Evolutionary conservation across 2,888 invertebrate species (phyloP), one percentile per base, ranked within the genome.

Genomic region (Leptogaster cylindrica): DNA sequence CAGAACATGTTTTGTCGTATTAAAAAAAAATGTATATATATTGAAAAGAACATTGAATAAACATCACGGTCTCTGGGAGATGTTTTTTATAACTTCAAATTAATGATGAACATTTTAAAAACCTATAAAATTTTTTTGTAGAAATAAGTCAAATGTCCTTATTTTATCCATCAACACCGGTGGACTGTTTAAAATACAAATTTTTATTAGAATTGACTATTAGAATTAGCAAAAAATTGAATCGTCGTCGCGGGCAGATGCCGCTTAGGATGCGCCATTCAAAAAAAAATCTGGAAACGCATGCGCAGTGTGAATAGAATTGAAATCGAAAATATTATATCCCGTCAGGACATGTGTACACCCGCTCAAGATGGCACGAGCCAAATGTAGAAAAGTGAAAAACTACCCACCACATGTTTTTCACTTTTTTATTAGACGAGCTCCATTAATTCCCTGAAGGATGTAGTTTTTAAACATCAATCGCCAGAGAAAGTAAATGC

Each of bases 321-420:
- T 16, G 33, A 52, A 27, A 36, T n/a, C 20, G 36, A 55, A 39
- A 55, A 39, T 39, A 39, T 55, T 20, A n/a, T n/a, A n/a, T n/a
- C n/a, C 39, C 39, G 20, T 36, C 39, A 55, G 36, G 39, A 25
- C 55, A 55, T 55, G 36, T 55, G 55, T 20, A 33, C 55, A 20
- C 55, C 36, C 55, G 55, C 36, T 55, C 55, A 55, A 55, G 55
- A 55, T 55, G 55, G 55, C 55, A 55, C 55, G 55, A 55, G 55
- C 55, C 55, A 36, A 36, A 8, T n/a, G 6, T n/a, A 18, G 3
- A 28, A 25, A 16, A n/a, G n/a, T 18, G 18, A 52, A 55, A 55
- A 55, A 55, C 14, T 36, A 3, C 55, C 23, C 36, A 20, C 55
- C 55, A 55, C 55, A 55, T 55, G 55, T 39, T 55, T 55, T 55